These are phyloP conservation scores for Ctenopoma kingsleyae DNA, from an alignment of 2,797 vertebrate species.

Conservation along the genomic window DNA sequence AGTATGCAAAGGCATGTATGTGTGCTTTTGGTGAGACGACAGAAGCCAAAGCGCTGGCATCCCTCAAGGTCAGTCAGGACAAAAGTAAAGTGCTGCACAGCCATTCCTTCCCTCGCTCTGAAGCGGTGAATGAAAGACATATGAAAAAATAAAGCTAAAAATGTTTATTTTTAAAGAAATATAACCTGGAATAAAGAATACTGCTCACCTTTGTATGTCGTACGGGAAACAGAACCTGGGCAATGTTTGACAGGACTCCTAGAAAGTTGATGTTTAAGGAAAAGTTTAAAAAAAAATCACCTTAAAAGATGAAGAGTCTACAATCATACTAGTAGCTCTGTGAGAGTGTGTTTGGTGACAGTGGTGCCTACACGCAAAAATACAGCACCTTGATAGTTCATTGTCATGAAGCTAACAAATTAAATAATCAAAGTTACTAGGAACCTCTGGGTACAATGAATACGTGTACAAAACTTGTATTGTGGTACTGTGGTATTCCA, in stretches of 20 bases:
- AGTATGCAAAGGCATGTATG: conserved; percentile 90
- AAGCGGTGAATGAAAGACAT: not conserved
- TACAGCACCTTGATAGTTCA: no score
- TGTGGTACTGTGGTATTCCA: not conserved
- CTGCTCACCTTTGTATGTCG: conserved; percentile 87
- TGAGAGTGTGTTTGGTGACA: not conserved
- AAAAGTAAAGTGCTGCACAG: conserved; percentile 92
- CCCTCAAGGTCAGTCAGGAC: conserved; percentile 90
- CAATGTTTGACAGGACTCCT: conserved; percentile 87
- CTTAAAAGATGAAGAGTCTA: not conserved
- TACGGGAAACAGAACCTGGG: conserved; percentile 93
- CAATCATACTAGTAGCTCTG: not conserved
- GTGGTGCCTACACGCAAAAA: not conserved
- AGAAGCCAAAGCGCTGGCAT: conserved; percentile 92
- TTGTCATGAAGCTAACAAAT: no score
- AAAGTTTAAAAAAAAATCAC: not conserved
- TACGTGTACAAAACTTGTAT: not conserved
- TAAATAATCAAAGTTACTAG: not conserved
- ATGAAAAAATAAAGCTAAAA: not conserved
- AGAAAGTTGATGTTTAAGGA: conserved; percentile 5
- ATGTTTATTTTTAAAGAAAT: not conserved
- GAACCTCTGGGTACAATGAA: not conserved
- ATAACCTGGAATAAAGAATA: not conserved
- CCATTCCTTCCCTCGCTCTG: conserved; percentile 79
- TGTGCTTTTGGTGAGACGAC: conserved; percentile 86